Evolutionary conservation across 2,113 vertebrate genomes (phyloP).

Genomic region (Malurus cyaneus): DNA sequence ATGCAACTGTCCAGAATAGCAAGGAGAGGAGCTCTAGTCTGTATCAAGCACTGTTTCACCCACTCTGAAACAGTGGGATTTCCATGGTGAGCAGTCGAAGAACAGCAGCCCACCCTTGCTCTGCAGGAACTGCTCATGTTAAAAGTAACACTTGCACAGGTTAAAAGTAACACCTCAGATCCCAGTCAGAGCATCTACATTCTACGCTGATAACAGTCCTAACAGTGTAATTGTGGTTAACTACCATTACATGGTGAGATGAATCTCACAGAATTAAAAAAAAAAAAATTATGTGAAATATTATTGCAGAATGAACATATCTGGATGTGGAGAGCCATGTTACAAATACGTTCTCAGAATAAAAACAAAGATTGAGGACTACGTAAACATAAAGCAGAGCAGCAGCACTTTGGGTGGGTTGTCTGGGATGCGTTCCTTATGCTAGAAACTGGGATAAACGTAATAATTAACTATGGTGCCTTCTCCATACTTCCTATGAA

Average conservation of each 20-base stretch:
- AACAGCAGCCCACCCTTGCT: background rate
- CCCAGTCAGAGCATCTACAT: background rate
- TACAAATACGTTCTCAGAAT: background rate
- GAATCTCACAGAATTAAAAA: background rate
- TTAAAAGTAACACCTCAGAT: background rate
- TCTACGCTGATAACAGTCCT: background rate
- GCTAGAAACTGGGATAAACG: background rate
- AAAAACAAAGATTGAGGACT: background rate
- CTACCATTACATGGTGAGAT: background rate
- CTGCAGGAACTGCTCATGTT: background rate
- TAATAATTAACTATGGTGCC: background rate
- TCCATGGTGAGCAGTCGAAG: background rate
- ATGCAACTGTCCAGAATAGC: background rate
- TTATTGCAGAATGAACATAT: background rate
- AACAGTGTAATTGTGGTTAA: background rate
- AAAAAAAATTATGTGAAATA: background rate
- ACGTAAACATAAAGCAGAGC: rapidly evolving
- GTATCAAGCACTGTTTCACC: background rate
- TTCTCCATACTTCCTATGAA: background rate
- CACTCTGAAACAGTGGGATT: background rate
- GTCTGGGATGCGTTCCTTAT: background rate
- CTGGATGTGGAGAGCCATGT: background rate
- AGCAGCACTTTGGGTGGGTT: background rate
- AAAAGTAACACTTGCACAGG: background rate
- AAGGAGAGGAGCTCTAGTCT: background rate